Base-by-base conservation (phyloP, 2,797 vertebrate genomes). In the Takifugu rubripes region DNA sequence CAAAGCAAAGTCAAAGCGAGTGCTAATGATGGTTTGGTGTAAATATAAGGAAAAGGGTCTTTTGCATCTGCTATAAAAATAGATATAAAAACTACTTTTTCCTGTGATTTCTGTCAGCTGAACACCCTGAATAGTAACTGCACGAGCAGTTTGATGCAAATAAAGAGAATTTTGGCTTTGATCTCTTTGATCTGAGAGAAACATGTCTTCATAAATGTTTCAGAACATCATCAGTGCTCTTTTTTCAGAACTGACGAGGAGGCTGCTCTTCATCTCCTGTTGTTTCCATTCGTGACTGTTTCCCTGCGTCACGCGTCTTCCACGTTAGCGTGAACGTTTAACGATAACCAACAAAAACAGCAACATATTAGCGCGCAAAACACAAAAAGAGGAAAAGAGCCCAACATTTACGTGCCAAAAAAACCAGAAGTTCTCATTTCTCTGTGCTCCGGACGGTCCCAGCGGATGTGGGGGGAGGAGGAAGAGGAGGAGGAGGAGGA, bases 161-260 rank as follows among this genome's bases (percentile, higher is more conserved):
- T 48, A 7, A 63, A 59, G 27, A 2, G n/a, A 33, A 25, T 54
- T 54, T 61, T 31, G 52, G 48, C 52, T 61, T 47, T 46, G 17
- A 67, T 31, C 5, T 43, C 6, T 58, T 59, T 25, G 16, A 44
- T 66, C 33, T 54, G 54, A 64, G 55, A 61, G 53, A 80, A 42
- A 66, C 67, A 46, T 55, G 16, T 60, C 21, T 5, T 1, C 2
- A 33, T 50, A 51, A 27, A 29, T 58, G 36, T 42, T 46, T 75
- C 82, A 78, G 78, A 80, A 81, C 81, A 83, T 81, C 66, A 84
- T 81, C 51, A 63, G 66, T 16, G 63, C 36, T 61, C 49, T 54
- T 67, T 53, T 67, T 68, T 70, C 44, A 59, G 68, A 68, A 54
- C 29, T 52, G 61, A 72, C 56, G 59, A 67, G 51, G 50, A 61